Percentiles rank a stretch among this genome's conserved stretches.
phyloP scores from a whole-genome alignment of 2,113 vertebrate genomes.

The Lagopus leucura region DNA sequence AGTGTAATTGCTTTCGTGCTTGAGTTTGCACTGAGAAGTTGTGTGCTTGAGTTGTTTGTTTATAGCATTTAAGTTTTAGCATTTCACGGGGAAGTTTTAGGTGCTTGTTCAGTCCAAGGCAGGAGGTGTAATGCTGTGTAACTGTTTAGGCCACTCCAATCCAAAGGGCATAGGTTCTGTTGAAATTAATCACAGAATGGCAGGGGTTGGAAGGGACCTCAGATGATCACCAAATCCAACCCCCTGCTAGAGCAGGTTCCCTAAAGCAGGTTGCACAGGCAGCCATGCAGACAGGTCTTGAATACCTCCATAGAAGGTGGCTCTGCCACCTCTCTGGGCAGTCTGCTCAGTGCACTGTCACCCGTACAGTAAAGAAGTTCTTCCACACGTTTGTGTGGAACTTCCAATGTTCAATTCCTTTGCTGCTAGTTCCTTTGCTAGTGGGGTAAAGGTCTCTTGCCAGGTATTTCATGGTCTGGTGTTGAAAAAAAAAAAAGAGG shows the following conservation, averaged over 20 bases:
- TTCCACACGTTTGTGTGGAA: no score
- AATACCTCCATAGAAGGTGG: no score
- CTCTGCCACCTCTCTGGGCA: no score
- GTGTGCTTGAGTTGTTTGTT: not conserved
- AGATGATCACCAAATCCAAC: no score
- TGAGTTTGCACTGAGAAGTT: not conserved
- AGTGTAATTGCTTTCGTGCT: not conserved
- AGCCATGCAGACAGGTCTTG: no score
- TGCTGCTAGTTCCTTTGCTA: not conserved
- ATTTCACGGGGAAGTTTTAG: not conserved
- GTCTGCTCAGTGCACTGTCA: no score
- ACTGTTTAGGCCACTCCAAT: not conserved
- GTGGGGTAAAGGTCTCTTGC: not conserved
- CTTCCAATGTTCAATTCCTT: no score
- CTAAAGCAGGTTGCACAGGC: no score
- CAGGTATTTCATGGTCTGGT: not conserved
- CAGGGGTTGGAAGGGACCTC: no score
- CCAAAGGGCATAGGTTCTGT: not conserved
- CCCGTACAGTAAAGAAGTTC: no score
- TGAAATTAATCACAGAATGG: not conserved
- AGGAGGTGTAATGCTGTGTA: rapidly evolving
- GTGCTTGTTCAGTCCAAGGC: not conserved
- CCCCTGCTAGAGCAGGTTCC: no score
- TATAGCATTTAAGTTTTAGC: not conserved
- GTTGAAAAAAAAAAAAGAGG: not conserved